These are phyloP conservation scores for Panopea generosa DNA, from an alignment of 2,888 invertebrate genomes.

Conservation along the genomic window DNA sequence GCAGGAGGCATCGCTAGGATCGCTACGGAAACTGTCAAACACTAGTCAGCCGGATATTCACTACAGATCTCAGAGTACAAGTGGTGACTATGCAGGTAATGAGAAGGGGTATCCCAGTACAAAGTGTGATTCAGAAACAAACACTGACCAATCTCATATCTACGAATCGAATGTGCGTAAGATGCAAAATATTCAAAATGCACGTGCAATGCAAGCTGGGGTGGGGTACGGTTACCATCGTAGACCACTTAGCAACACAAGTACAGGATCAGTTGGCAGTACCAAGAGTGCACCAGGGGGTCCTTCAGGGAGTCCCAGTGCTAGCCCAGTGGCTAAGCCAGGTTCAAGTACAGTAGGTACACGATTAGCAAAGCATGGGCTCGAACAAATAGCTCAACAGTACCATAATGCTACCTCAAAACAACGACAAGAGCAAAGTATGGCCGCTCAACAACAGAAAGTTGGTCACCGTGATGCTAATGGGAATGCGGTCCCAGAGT, in stretches of 20 bases:
- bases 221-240: conserved; percentile 77
- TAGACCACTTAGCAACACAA: conserved; percentile 82
- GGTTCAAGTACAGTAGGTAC: conserved; percentile 67
- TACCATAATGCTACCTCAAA: conserved; percentile 66
- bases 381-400: conserved; percentile 68
- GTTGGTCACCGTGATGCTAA: conserved; percentile 48
- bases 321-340: conserved; percentile 52
- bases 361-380: conserved; percentile 76
- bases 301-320: conserved; percentile 57
- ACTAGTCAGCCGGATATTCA: conserved; percentile 79
- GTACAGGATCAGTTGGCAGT: conserved; percentile 81
- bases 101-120: conserved; percentile 66
- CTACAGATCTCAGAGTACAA: conserved; percentile 65
- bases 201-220: conserved; percentile 67
- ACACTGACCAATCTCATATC: conserved; percentile 82
- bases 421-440: conserved; percentile 64
- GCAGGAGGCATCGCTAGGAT: conserved; percentile 72
- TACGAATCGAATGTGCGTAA: conserved; percentile 77
- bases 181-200: conserved; percentile 71
- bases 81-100: conserved; percentile 71
- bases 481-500: conserved; percentile 74
- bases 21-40: conserved; percentile 76
- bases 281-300: conserved; percentile 75
- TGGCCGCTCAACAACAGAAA: conserved; percentile 68
- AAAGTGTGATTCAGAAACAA: conserved; percentile 82